Percentiles rank a stretch among this genome's conserved stretches.
Evolutionary conservation across 2,113 vertebrate genomes (phyloP).

Genomic region (Piaya cayana): DNA sequence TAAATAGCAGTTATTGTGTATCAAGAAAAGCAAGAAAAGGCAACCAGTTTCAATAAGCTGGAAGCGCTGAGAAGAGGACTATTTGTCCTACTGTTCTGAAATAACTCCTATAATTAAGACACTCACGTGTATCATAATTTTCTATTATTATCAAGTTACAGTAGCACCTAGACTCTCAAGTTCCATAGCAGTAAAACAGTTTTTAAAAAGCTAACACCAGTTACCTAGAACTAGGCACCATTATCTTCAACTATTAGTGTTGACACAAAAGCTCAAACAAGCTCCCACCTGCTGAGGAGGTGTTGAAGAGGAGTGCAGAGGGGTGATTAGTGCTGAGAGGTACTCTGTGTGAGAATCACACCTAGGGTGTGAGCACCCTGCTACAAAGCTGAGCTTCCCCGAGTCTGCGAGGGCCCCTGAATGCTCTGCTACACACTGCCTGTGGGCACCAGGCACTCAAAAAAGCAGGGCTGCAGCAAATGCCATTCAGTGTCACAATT

Average conservation of each 20-base stretch:
- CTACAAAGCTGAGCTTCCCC: accelerated
- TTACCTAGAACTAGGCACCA: background rate
- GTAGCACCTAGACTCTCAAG: background rate
- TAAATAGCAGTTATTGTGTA: conserved; percentile 60
- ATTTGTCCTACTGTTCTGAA: conserved; percentile 48
- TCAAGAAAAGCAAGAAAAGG: conserved; percentile 33
- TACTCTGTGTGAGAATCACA: background rate
- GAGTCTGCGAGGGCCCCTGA: accelerated
- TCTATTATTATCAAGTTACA: background rate
- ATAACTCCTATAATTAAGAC: conserved; percentile 14
- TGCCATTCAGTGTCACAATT: background rate
- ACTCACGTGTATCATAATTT: background rate
- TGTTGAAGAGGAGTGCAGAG: background rate
- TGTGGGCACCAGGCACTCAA: accelerated
- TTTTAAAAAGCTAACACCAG: background rate
- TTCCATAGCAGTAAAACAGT: background rate
- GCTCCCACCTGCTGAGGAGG: background rate
- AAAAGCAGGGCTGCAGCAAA: background rate
- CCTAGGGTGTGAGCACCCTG: background rate
- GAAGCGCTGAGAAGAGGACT: background rate
- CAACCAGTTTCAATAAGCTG: conserved; percentile 26
- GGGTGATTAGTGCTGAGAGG: background rate
- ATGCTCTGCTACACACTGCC: accelerated
- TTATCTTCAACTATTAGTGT: background rate
- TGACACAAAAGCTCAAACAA: background rate